Conservation (phyloP, 1,140 invertebrate species). For the Drosophila pseudoobscura region DNA sequence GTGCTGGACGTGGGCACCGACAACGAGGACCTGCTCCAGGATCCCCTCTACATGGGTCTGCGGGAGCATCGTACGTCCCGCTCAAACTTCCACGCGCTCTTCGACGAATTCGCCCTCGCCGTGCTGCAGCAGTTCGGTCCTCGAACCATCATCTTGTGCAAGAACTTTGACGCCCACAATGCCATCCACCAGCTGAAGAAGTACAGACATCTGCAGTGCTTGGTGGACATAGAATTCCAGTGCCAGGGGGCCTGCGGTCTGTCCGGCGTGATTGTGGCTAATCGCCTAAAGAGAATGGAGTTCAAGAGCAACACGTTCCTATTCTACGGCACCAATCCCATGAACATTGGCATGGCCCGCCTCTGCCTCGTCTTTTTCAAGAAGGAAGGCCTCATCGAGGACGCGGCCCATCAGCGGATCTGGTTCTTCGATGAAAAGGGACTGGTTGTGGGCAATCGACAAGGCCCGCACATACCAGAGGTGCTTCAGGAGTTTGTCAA, state of each 20-base stretch:
- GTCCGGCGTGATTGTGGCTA: slow-evolving; percentile 93
- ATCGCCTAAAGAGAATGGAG: slow-evolving; percentile 90
- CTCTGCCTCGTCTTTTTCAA: slow-evolving; percentile 94
- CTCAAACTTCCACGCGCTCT: slow-evolving; percentile 93
- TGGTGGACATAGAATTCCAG: slow-evolving; percentile 98
- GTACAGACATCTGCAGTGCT: slow-evolving; percentile 94
- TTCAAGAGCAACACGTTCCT: slow-evolving; percentile 93
- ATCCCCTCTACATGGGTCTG: slow-evolving; percentile 96
- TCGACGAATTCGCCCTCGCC: slow-evolving; percentile 89
- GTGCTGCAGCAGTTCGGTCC: slow-evolving; percentile 92
- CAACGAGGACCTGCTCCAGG: slow-evolving; percentile 91
- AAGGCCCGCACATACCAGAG: slow-evolving; percentile 88
- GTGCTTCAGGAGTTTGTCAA: slow-evolving; percentile 92
- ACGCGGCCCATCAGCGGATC: slow-evolving; percentile 89
- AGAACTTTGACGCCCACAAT: slow-evolving; percentile 97
- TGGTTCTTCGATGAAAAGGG: slow-evolving; percentile 89
- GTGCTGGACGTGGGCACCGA: slow-evolving; percentile 97
- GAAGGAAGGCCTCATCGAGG: slow-evolving; percentile 89
- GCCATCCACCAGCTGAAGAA: slow-evolving; percentile 94
- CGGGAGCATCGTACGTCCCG: slow-evolving; percentile 92
- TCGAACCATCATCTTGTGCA: slow-evolving; percentile 94
- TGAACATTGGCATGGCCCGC: slow-evolving; percentile 93
- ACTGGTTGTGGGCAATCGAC: slow-evolving; percentile 90
- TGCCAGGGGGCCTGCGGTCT: slow-evolving; percentile 95
- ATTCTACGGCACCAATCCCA: slow-evolving; percentile 97